phyloP scores from a whole-genome alignment of 2,888 invertebrate species.

The Synanthedon formicaeformis region DNA sequence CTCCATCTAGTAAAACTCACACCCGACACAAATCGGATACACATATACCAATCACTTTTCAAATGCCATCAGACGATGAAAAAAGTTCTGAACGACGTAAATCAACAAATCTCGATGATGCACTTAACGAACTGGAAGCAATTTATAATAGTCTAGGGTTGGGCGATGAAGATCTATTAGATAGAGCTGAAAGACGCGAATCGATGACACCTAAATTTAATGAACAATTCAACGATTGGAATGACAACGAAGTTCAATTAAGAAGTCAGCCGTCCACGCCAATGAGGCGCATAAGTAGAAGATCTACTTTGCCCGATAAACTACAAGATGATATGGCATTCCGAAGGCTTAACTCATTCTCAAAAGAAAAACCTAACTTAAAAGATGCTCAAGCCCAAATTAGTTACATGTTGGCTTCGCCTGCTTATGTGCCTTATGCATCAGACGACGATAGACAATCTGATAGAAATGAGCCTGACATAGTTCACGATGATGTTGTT shows the following conservation, averaged over 20 bases:
- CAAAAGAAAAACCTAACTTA: slow-evolving; percentile 59
- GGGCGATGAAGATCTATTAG: slow-evolving; percentile 84
- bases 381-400: slow-evolving; percentile 59
- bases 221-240: slow-evolving; percentile 62
- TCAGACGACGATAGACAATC: slow-evolving; percentile 64
- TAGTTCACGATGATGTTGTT: slow-evolving; percentile 86
- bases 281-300: slow-evolving; percentile 42
- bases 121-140: slow-evolving; percentile 89
- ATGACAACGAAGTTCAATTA: slow-evolving; percentile 59
- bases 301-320: slow-evolving; percentile 73
- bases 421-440: slow-evolving; percentile 70
- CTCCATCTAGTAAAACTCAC: slow-evolving; percentile 52
- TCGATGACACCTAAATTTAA: slow-evolving; percentile 68
- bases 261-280: slow-evolving; percentile 62
- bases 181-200: slow-evolving; percentile 82
- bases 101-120: slow-evolving; percentile 87
- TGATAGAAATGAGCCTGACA: slow-evolving; percentile 81
- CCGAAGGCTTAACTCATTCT: slow-evolving; percentile 73
- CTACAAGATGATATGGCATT: slow-evolving; percentile 85
- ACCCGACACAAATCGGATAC: slow-evolving; percentile 62
- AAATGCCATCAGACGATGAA: slow-evolving; percentile 61
- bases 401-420: slow-evolving; percentile 79
- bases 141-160: slow-evolving; percentile 90
- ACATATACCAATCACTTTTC: slow-evolving; percentile 36
- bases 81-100: slow-evolving; percentile 69